phyloP scores from a whole-genome alignment of 2,888 invertebrate species.

The Heliconius aoede region DNA sequence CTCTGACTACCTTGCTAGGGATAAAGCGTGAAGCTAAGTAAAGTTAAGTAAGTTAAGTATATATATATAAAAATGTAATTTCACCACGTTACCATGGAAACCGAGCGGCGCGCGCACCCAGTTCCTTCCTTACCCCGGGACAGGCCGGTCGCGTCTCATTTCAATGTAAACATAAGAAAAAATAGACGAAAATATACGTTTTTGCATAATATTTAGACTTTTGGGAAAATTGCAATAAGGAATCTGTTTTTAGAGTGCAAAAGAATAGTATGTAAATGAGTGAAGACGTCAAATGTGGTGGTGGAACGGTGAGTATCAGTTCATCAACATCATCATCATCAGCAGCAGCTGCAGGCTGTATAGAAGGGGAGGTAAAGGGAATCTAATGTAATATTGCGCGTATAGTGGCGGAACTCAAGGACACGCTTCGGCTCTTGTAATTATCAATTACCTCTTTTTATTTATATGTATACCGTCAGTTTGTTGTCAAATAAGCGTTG shows the following conservation, averaged over 20 bases:
- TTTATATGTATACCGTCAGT: not conserved
- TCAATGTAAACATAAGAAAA: slow-evolving; percentile 55
- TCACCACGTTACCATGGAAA: slow-evolving; percentile 64
- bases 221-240: not conserved
- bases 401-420: not conserved
- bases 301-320: slow-evolving; percentile 66
- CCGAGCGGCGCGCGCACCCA: slow-evolving; percentile 78
- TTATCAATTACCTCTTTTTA: slow-evolving; percentile 11
- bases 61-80: slow-evolving; percentile 37
- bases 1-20: no score
- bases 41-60: slow-evolving; percentile 1
- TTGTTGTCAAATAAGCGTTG: not conserved
- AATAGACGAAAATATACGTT: slow-evolving; percentile 2
- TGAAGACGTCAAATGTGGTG: slow-evolving; percentile 68
- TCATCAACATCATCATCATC: not conserved
- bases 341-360: not conserved
- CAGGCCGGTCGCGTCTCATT: slow-evolving; percentile 62
- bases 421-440: not conserved
- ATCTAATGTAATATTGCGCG: not conserved
- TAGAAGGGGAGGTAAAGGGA: not conserved
- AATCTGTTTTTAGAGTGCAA: slow-evolving; percentile 54
- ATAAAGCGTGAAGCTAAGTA: no score
- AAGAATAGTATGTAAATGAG: slow-evolving; percentile 58
- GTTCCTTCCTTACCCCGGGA: slow-evolving; percentile 60
- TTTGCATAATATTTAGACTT: not conserved